Evolutionary conservation across 2,113 vertebrate genomes (phyloP).

Genomic region (Eonycteris spelaea): DNA sequence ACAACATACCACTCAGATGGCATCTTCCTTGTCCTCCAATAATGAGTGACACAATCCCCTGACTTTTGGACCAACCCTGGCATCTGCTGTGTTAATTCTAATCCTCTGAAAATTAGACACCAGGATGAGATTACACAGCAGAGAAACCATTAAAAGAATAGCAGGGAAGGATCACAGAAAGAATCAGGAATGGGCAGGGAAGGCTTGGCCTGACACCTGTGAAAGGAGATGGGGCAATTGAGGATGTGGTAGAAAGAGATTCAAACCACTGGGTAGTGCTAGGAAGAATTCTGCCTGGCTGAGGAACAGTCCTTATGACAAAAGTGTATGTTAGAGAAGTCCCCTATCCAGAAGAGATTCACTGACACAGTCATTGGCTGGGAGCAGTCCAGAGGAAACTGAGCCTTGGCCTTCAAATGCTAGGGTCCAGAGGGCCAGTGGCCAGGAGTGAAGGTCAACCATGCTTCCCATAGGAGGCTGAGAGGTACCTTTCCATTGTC

Average conservation of each 20-base stretch:
- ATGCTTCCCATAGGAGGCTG: not conserved
- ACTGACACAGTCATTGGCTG: not conserved
- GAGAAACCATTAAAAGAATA: not conserved
- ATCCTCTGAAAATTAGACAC: not conserved
- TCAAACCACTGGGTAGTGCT: not conserved
- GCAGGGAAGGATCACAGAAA: not conserved
- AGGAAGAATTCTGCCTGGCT: not conserved
- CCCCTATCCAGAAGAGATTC: not conserved
- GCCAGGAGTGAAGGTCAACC: not conserved
- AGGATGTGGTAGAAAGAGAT: not conserved
- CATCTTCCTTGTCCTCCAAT: not conserved
- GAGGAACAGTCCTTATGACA: not conserved
- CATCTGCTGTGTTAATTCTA: not conserved
- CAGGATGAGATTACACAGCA: not conserved
- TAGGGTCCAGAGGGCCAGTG: not conserved
- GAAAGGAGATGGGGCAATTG: not conserved
- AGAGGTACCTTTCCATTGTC: not conserved
- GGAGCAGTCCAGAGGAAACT: not conserved
- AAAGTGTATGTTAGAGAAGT: not conserved
- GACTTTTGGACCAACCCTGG: accelerated
- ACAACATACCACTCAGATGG: not conserved
- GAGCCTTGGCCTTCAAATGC: not conserved
- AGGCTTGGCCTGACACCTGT: not conserved
- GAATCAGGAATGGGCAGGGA: not conserved
- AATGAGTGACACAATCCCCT: not conserved